phyloP scores from a whole-genome alignment of 2,797 vertebrate species.

The Anniella stebbinsi region DNA sequence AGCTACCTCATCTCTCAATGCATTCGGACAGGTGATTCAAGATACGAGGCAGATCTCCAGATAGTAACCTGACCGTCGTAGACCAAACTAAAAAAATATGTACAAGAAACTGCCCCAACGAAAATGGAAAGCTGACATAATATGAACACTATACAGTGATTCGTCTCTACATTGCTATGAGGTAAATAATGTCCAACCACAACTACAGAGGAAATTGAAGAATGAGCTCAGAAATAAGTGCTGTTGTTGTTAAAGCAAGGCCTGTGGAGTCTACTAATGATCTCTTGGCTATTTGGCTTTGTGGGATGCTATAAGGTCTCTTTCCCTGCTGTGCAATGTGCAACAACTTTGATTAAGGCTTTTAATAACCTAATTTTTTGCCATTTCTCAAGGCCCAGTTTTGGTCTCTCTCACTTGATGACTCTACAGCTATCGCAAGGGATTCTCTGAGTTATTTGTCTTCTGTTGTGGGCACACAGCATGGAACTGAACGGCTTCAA shows the following conservation, averaged over 20 bases:
- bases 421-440: conserved; percentile 26
- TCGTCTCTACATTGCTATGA: neutral
- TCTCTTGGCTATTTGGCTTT: conserved; percentile 14
- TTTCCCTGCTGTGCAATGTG: conserved; percentile 16
- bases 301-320: neutral
- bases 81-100: neutral
- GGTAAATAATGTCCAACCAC: neutral
- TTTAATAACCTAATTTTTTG: conserved; percentile 26
- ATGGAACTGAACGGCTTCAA: conserved; percentile 17
- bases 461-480: conserved; percentile 27
- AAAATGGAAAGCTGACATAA: neutral
- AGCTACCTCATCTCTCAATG: neutral
- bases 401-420: conserved; percentile 22
- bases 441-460: conserved; percentile 19
- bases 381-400: conserved; percentile 23
- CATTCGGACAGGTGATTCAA: neutral
- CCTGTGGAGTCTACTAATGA: conserved; percentile 14
- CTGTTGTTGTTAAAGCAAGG: conserved; percentile 10
- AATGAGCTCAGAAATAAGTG: conserved; percentile 5
- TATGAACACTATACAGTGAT: neutral
- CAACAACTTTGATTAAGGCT: conserved; percentile 33
- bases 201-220: neutral
- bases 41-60: neutral
- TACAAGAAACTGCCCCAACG: neutral
- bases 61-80: neutral